These are phyloP conservation scores for Austrolebias charrua DNA, from an alignment of 2,797 vertebrate species.

Conservation along the genomic window DNA sequence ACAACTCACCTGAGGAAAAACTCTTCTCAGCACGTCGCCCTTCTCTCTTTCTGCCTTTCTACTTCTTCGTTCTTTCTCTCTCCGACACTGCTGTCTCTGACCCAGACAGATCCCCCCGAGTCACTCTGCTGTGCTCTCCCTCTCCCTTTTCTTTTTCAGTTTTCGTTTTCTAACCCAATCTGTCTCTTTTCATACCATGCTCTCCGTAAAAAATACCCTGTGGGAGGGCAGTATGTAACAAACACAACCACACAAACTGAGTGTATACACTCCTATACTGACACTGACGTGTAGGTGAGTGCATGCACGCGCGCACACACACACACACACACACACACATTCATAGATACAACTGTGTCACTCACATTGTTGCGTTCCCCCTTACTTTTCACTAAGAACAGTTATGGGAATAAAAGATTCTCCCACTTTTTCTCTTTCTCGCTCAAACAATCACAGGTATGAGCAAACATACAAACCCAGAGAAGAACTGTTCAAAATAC, in stretches of 20 bases:
- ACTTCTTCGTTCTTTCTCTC: constrained; percentile 35
- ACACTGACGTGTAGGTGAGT: constrained; percentile 24
- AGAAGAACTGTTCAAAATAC: constrained; percentile 82
- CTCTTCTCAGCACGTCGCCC: constrained; percentile 58
- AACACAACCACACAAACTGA: constrained; percentile 58
- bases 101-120: constrained; percentile 74
- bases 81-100: constrained; percentile 61
- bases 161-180: constrained; percentile 67
- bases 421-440: constrained; percentile 27
- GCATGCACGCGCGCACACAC: neutral
- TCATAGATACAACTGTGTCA: constrained; percentile 21
- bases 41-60: constrained; percentile 52
- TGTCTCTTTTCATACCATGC: constrained; percentile 73
- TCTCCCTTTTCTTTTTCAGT: constrained; percentile 61
- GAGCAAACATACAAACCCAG: constrained; percentile 36
- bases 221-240: constrained; percentile 67
- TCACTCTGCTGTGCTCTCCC: constrained; percentile 57
- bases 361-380: constrained; percentile 44
- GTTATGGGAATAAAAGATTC: constrained; percentile 58
- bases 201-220: constrained; percentile 70
- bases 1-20: constrained; percentile 79
- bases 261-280: constrained; percentile 31
- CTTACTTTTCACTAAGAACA: constrained; percentile 44
- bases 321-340: neutral
- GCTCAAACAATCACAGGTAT: constrained; percentile 16